Conservation (phyloP, 2,888 invertebrate species). For the Drosophila falleni region DNA sequence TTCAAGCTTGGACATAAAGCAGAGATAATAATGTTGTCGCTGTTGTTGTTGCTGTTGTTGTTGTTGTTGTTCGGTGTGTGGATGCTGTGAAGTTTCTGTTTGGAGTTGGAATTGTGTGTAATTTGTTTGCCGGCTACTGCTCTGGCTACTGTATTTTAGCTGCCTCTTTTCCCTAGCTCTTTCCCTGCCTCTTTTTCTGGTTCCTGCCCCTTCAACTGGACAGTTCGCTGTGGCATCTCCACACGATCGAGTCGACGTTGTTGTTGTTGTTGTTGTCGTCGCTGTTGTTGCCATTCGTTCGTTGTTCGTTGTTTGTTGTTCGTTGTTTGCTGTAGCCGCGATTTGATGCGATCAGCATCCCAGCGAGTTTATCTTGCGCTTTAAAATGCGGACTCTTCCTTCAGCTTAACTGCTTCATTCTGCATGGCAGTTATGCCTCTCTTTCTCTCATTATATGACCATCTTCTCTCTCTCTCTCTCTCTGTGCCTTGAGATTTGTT, state of each 20-base stretch:
- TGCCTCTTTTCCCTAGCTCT: constrained; percentile 4
- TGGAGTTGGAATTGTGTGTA: constrained; percentile 81
- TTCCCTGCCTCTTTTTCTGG: neutral
- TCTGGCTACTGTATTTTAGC: constrained; percentile 76
- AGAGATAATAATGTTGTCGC: constrained; percentile 78
- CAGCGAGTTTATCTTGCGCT: constrained; percentile 73
- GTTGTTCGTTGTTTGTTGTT: constrained; percentile 7
- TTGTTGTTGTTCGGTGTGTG: constrained; percentile 46
- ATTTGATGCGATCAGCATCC: constrained; percentile 69
- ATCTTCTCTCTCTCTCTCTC: constrained; percentile 7
- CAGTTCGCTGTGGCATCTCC: constrained; percentile 58
- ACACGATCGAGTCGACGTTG: constrained; percentile 53
- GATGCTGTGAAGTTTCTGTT: constrained; percentile 78
- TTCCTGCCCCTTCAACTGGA: constrained; percentile 10
- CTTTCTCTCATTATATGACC: neutral
- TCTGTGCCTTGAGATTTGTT: neutral
- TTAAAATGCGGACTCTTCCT: constrained; percentile 53
- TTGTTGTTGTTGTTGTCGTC: constrained; percentile 18
- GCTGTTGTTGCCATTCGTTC: constrained; percentile 19
- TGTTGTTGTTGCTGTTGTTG: constrained; percentile 45
- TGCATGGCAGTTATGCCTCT: constrained; percentile 39
- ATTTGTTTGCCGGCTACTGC: constrained; percentile 81
- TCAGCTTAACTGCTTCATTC: constrained; percentile 6
- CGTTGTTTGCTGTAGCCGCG: constrained; percentile 77
- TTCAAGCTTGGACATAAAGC: constrained; percentile 63